Evolutionary conservation across 1,140 invertebrate genomes (phyloP), one percentile per base, ranked within the genome.

Genomic region (Anastrepha obliqua): DNA sequence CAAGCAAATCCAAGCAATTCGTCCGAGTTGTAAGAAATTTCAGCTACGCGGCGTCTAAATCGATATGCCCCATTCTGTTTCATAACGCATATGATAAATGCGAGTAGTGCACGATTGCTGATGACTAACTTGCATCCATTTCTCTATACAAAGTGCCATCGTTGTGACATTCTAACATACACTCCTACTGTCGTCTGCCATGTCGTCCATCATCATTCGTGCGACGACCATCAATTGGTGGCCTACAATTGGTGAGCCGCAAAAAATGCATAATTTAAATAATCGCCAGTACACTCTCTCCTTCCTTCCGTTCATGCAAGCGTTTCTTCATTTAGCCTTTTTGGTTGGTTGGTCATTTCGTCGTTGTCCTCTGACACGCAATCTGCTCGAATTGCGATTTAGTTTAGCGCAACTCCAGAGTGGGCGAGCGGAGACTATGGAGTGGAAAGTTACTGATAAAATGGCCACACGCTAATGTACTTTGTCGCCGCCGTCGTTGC

Each of bases 161-260:
- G 42, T 47, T 74, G 11, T 47, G 42, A 74, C 44, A 74, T 74
- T 74, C 70, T 74, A 47, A 67, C 65, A 67, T 67, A 39, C 91
- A 91, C 87, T 91, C 90, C 91, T 92, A 91, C 91, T 91, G 91
- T 92, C 91, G 90, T 91, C 90, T 90, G 91, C 6, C 51, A 55
- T 55, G 51, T 92, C 91, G 91, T 91, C 89, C 92, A 86, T 86
- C 59, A 86, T 62, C 55, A 60, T 86, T 86, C 59, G 39, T 15
- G 47, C 74, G 74, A 42, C 70, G 13, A 42, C 39, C 55, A 55
- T 86, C 85, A 86, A 87, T 65, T 87, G 58, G 44, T 86, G 85
- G 55, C 85, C 85, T 86, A 86, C 42, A 86, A 86, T 60, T 86
- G 85, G 85, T 67, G 60, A 51, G 29, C 74, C 51, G 42, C 60